phyloP scores from a whole-genome alignment of 2,888 invertebrate species.

The Diarsia mendica region DNA sequence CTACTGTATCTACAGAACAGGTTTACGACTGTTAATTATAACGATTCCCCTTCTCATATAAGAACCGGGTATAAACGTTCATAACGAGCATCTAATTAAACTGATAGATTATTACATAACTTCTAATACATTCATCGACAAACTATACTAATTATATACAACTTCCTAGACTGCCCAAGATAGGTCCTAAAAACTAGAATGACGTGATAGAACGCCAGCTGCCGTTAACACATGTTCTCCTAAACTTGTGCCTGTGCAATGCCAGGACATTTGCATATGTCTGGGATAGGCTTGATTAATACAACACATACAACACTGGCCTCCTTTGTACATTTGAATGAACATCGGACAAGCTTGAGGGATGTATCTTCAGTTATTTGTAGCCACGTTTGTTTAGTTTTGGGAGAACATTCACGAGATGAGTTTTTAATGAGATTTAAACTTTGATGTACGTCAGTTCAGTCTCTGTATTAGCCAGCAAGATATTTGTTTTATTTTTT shows the following conservation, averaged over 20 bases:
- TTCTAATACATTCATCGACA: neutral
- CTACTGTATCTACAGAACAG: neutral
- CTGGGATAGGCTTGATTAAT: slow-evolving; percentile 36
- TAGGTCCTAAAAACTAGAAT: slow-evolving; percentile 21
- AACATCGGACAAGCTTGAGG: neutral
- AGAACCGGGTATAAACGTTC: neutral
- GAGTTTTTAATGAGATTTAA: too few species aligned
- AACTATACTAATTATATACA: neutral
- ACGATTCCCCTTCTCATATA: too few species aligned
- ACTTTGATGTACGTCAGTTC: too few species aligned
- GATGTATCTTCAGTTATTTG: neutral
- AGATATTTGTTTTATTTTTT: too few species aligned
- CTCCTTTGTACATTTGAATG: neutral
- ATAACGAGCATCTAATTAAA: slow-evolving; percentile 9
- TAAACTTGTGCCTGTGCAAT: slow-evolving; percentile 10
- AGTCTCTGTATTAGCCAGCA: too few species aligned
- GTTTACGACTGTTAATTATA: neutral
- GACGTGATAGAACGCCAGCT: slow-evolving; percentile 6
- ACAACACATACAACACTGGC: slow-evolving; percentile 9
- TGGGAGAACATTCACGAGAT: too few species aligned
- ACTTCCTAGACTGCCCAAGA: neutral
- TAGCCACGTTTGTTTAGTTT: neutral
- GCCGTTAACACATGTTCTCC: slow-evolving; percentile 18
- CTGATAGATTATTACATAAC: neutral
- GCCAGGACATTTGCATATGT: slow-evolving; percentile 43